A percentile compares a stretch with the other conserved stretches of the same genome.
These are phyloP conservation scores for Parascotia fuliginaria DNA, from an alignment of 2,888 invertebrate genomes.

Conservation along the genomic window DNA sequence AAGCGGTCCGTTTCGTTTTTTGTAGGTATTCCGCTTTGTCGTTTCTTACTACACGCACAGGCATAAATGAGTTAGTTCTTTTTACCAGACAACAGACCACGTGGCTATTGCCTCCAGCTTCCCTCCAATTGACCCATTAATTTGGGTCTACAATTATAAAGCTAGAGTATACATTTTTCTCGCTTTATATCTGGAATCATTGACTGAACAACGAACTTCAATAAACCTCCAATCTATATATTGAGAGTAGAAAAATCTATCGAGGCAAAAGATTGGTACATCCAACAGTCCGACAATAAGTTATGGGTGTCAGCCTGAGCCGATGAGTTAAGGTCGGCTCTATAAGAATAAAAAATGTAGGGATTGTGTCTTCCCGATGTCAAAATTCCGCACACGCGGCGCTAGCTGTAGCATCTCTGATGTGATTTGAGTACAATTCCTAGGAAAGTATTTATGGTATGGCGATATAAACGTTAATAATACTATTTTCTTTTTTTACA, in stretches of 20 bases:
- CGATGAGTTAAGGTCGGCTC: slow-evolving; percentile 36
- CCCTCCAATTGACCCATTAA: too few relatives aligned
- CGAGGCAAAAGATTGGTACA: slow-evolving; percentile 37
- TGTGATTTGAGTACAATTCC: too few relatives aligned
- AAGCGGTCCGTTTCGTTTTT: too few relatives aligned
- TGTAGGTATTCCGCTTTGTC: too few relatives aligned
- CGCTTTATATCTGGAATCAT: slow-evolving; percentile 11
- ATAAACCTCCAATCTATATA: slow-evolving; percentile 32
- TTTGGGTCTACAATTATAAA: not conserved
- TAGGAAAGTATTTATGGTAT: too few relatives aligned
- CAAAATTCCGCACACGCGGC: slow-evolving; percentile 20
- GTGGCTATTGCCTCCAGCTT: too few relatives aligned
- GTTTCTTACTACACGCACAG: too few relatives aligned
- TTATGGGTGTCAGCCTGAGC: slow-evolving; percentile 32
- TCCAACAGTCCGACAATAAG: slow-evolving; percentile 31
- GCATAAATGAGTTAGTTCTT: too few relatives aligned
- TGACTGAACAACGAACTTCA: slow-evolving; percentile 21
- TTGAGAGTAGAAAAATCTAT: slow-evolving; percentile 36
- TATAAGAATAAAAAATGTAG: slow-evolving; percentile 33
- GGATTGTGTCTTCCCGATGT: slow-evolving; percentile 29
- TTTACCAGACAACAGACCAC: too few relatives aligned
- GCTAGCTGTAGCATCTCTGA: too few relatives aligned
- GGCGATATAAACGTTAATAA: too few relatives aligned
- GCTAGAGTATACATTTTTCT: not conserved
- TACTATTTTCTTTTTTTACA: too few relatives aligned